Evolutionary conservation across 2,113 vertebrate genomes (phyloP), one percentile per base, ranked within the genome.

Genomic region (Ailuropoda melanoleuca): DNA sequence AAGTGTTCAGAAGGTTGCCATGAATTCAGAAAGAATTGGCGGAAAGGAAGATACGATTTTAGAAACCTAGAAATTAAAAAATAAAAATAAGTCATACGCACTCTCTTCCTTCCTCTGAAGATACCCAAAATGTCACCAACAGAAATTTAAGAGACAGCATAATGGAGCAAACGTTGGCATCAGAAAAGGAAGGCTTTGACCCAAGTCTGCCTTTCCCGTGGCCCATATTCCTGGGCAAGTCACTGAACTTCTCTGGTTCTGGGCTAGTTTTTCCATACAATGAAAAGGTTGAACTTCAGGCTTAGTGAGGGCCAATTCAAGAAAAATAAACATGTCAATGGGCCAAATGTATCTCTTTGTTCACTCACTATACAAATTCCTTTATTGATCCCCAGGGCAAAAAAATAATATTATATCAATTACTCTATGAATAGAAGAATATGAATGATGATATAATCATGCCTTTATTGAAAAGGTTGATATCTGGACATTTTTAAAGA

Each of bases 1-100:
- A 94, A 87, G 14, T 78, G 26, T 88, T 95, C 46, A 68, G 86
- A 85, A 82, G 37, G 15, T 58, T 81, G n/a, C 23, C 74, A 31
- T 68, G 64, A 86, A 88, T 91, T 91, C 66, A 82, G 78, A 90
- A 94, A 87, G 55, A 80, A 84, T 88, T 34, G 17, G 29, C 60
- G 6, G 8, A 91, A 88, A 17, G 55, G 31, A 23, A 81, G 48
- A 77, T 4, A 81, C 14, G 10, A 72, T 78, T 83, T 96, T 78
- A 92, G 50, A 94, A 70, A 23, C 23, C 24, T 70, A 87, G 17
- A 93, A 83, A 64, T 56, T 87, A 53, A 88, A 93, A 90, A 80
- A 87, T 62, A 50, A 85, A 90, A 90, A 55, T 87, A 14, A 93
- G 29, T 58, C 17, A 31, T n/a, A 89, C 17, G 70, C 11, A 24